A percentile compares a stretch with the other conserved stretches of the same genome.
phyloP scores from a whole-genome alignment of 1,140 invertebrate genomes.

The Lysiphlebus fabarum region DNA sequence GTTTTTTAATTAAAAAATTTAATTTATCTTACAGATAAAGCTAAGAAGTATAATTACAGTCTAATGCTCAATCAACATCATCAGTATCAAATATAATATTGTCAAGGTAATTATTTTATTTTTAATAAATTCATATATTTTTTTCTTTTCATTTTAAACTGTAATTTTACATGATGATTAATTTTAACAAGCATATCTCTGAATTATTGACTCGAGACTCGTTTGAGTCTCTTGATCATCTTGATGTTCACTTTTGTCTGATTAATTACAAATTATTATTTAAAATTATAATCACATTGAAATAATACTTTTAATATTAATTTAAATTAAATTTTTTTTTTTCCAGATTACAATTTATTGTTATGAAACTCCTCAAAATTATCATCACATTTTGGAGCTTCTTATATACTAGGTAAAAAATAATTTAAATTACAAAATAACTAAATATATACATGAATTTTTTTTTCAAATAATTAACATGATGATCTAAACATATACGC shows the following conservation, averaged over 20 bases:
- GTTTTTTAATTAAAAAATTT: constrained; percentile 1
- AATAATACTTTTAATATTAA: background rate
- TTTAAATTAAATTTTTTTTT: background rate
- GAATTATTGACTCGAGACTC: constrained; percentile 15
- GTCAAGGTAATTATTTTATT: constrained; percentile 23
- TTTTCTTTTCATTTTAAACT: constrained; percentile 1
- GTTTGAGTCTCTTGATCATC: background rate
- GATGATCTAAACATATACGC: constrained; percentile 39
- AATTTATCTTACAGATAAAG: constrained; percentile 4
- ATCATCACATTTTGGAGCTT: background rate
- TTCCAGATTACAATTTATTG: background rate
- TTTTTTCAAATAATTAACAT: constrained; percentile 13
- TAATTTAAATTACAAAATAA: background rate
- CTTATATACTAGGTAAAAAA: background rate
- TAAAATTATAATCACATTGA: background rate
- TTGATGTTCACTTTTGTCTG: constrained; percentile 34
- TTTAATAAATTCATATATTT: constrained; percentile 26
- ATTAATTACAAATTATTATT: constrained; percentile 4
- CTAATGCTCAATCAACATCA: background rate
- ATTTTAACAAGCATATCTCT: constrained; percentile 42
- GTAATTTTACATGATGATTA: constrained; percentile 23
- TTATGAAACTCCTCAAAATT: background rate
- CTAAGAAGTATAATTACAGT: background rate
- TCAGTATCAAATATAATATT: too few relatives aligned
- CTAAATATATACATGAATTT: constrained; percentile 2